Conservation (phyloP, 1,140 invertebrate species). For the Drosophila tropicalis region DNA sequence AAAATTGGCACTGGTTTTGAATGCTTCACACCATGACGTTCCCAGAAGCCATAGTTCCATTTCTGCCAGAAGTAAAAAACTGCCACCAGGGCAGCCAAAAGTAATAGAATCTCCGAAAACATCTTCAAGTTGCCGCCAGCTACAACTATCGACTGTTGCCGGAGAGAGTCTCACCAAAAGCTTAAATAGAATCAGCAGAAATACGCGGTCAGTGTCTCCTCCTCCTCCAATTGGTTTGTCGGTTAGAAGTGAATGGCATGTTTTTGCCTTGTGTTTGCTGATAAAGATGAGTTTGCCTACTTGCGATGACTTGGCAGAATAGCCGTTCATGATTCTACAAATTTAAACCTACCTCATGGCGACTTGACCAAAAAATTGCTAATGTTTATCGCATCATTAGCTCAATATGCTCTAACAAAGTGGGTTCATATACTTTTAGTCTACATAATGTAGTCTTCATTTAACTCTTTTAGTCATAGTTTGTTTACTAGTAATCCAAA, state of each 20-base stretch:
- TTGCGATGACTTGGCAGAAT: not conserved
- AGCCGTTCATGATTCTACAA: not conserved
- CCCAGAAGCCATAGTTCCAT: slow-evolving; percentile 75
- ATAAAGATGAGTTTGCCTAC: not conserved
- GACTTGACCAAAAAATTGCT: not conserved
- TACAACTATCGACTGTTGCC: slow-evolving; percentile 24
- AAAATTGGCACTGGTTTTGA: slow-evolving; percentile 68
- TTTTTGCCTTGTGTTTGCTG: not conserved
- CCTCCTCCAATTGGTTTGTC: not conserved
- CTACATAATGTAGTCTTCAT: too few relatives aligned
- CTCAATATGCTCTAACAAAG: not conserved
- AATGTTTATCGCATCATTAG: not conserved
- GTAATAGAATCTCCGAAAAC: slow-evolving; percentile 43
- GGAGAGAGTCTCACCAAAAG: not conserved
- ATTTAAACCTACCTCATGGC: not conserved
- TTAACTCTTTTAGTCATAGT: too few relatives aligned
- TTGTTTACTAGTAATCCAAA: too few relatives aligned
- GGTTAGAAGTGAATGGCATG: too few relatives aligned
- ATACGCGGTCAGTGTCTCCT: too few relatives aligned
- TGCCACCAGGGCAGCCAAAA: slow-evolving; percentile 46
- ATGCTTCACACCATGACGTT: slow-evolving; percentile 78
- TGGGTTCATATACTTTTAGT: not conserved
- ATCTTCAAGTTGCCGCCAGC: slow-evolving; percentile 29
- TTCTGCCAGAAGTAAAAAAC: slow-evolving; percentile 58
- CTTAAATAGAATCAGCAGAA: not conserved